Evolutionary conservation across 2,888 invertebrate genomes (phyloP).

Genomic region (Brachycybe producta): DNA sequence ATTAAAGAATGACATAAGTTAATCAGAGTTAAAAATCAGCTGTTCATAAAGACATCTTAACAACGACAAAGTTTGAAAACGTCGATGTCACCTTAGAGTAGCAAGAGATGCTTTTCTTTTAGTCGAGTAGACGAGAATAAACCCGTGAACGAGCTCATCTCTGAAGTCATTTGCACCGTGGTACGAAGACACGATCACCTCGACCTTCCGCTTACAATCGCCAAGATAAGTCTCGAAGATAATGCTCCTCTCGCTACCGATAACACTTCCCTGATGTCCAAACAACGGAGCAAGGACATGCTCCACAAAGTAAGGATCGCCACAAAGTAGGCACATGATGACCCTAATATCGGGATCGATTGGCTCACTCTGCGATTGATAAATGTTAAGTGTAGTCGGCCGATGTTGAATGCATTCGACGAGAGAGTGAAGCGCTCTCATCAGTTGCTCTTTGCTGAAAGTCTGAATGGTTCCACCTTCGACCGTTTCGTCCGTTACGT

Average conservation of each 20-base stretch:
- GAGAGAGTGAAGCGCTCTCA: constrained; percentile 56
- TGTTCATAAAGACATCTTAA: not conserved
- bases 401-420: constrained; percentile 64
- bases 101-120: constrained; percentile 88
- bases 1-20: constrained; percentile 3
- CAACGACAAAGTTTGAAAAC: not conserved
- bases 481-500: constrained; percentile 46
- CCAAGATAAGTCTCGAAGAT: constrained; percentile 85
- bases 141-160: constrained; percentile 85
- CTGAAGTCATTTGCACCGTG: constrained; percentile 85
- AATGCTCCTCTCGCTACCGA: constrained; percentile 72
- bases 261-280: constrained; percentile 71
- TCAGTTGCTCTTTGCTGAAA: constrained; percentile 32
- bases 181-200: constrained; percentile 81
- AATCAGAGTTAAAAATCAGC: not conserved
- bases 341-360: constrained; percentile 74
- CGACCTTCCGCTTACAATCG: constrained; percentile 64
- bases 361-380: constrained; percentile 55
- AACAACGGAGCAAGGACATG: constrained; percentile 76
- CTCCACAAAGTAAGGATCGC: constrained; percentile 82
- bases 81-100: constrained; percentile 48
- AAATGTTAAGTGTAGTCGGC: constrained; percentile 57
- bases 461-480: constrained; percentile 27
- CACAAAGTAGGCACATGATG: constrained; percentile 92
- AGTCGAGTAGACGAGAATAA: constrained; percentile 86